phyloP scores from a whole-genome alignment of 1,140 invertebrate species.

The Drosophila sproati region DNA sequence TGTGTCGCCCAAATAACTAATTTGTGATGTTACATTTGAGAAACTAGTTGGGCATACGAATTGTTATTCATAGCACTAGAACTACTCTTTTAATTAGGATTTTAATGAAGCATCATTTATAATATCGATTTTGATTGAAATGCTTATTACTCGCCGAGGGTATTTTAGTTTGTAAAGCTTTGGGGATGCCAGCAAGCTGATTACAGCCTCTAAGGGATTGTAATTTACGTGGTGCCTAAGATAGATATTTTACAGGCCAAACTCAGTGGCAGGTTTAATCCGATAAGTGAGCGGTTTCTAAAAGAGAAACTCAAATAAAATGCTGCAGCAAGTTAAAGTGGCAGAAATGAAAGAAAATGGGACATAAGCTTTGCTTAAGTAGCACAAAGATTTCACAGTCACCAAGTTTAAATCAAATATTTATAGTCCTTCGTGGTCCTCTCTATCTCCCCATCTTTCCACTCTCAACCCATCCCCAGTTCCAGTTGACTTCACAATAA shows the following conservation, averaged over 20 bases:
- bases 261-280: too few relatives aligned
- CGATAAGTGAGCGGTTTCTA: background rate
- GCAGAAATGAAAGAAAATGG: background rate
- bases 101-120: too few relatives aligned
- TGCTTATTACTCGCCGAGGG: too few relatives aligned
- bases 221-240: too few relatives aligned
- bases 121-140: too few relatives aligned
- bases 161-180: too few relatives aligned
- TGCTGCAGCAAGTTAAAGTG: background rate
- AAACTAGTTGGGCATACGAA: too few relatives aligned
- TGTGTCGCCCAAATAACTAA: constrained; percentile 22
- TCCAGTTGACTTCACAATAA: constrained; percentile 40
- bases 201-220: too few relatives aligned
- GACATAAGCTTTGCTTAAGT: background rate
- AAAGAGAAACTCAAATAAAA: background rate
- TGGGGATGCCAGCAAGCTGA: too few relatives aligned
- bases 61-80: too few relatives aligned
- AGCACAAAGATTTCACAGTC: background rate
- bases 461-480: background rate
- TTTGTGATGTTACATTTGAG: background rate
- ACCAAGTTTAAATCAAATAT: constrained; percentile 38
- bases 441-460: background rate
- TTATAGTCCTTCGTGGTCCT: constrained; percentile 12
- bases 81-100: too few relatives aligned
- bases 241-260: too few relatives aligned